Base-by-base conservation (phyloP, 2,888 invertebrate genomes). In the Ectropis crepuscularia region DNA sequence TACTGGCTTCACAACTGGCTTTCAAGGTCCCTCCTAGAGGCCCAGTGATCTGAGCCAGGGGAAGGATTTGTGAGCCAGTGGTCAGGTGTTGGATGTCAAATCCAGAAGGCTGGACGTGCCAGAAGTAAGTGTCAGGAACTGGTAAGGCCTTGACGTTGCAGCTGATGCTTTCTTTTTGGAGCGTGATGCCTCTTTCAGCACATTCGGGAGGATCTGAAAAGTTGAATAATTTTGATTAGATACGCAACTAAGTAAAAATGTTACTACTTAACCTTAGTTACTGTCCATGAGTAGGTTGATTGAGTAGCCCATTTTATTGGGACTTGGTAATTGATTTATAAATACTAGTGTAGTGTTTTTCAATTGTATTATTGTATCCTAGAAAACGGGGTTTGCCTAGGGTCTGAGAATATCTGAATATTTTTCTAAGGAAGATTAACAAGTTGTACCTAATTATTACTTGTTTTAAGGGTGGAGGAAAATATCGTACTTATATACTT, bases 201-300 rank as follows among this genome's bases (percentile, higher is more conserved):
- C 92, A 92, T 80, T 91, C 90, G 8, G 92, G 92, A 53, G 92
- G 88, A 70, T 87, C 92, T 92, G 80, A 7, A 47, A 37, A 38
- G 16, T 6, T 12, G 12, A 39, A 37, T 0, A 1, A 36, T 6
- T 6, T n/a, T 49, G 5, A 47, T 49, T 8, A 1, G 5, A 36
- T 36, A 36, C 6, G 7, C 6, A 36, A 10, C 36, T 5, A 4
- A 6, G 36, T 46, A 28, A 7, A 46, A 47, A 11, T 6, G 5
- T 28, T 28, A 28, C 4, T 28, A 28, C 16, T 28, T n/a, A n/a
- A n/a, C n/a, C n/a, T n/a, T n/a, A n/a, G n/a, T 28, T 28, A 28
- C 16, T 4, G 16, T 28, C 16, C 4, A 28, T 2, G 16, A 28
- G 16, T 28, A 28, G 16, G 16, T 2, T n/a, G 16, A 28, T n/a